These are phyloP conservation scores for Psilopsiagon aurifrons DNA, from an alignment of 2,113 vertebrate species.

Conservation along the genomic window DNA sequence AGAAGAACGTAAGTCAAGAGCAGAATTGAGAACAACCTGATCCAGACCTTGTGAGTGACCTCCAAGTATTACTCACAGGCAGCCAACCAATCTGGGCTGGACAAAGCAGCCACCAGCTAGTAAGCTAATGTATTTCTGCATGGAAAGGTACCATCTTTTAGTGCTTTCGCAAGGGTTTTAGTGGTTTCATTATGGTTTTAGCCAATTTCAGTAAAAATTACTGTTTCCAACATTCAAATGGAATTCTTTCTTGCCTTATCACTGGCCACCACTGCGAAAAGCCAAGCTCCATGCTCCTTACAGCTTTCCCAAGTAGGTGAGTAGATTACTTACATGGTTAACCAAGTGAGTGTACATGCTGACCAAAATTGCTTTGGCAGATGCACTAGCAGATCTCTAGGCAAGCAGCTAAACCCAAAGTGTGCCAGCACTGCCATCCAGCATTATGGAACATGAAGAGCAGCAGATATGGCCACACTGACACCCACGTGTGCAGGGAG, in stretches of 20 bases:
- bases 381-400: not conserved
- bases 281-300: not conserved
- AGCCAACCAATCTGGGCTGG: not conserved
- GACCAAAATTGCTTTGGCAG: not conserved
- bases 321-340: fast-evolving
- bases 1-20: not conserved
- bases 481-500: fast-evolving
- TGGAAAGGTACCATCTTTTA: not conserved
- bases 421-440: fast-evolving
- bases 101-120: not conserved
- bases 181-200: not conserved
- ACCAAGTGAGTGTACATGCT: not conserved
- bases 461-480: fast-evolving
- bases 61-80: not conserved
- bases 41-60: not conserved
- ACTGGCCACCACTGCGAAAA: not conserved
- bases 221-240: not conserved
- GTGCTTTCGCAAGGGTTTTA: not conserved
- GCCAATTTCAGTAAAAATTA: not conserved
- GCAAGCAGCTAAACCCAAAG: not conserved
- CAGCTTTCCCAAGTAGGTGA: not conserved
- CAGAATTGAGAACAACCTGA: not conserved
- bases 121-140: not conserved
- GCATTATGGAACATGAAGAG: not conserved
- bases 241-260: not conserved